Evolutionary conservation across 2,888 invertebrate genomes (phyloP).

Genomic region (Nemoura dubitans): DNA sequence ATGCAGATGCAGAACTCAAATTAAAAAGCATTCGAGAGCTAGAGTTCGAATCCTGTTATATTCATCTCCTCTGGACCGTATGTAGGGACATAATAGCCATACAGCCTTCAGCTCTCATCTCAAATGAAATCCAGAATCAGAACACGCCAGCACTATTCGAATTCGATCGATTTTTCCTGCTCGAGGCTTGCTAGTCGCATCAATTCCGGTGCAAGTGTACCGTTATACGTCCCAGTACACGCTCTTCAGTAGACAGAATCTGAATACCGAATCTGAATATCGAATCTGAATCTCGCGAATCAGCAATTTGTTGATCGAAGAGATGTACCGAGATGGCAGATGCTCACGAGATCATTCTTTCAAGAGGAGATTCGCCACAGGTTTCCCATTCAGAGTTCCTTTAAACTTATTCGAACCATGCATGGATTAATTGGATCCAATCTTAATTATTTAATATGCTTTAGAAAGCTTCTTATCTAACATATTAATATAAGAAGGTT

Average conservation of each 20-base stretch:
- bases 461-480: too few species aligned
- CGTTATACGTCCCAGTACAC: neutral
- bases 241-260: neutral
- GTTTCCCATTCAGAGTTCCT: too few species aligned
- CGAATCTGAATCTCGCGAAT: neutral
- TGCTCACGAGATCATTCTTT: too few species aligned
- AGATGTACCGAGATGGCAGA: too few species aligned
- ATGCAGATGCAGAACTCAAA: neutral
- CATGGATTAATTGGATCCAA: too few species aligned
- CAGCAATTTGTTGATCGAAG: neutral
- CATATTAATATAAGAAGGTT: too few species aligned
- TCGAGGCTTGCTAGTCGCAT: neutral
- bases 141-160: neutral
- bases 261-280: neutral
- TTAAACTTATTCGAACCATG: too few species aligned
- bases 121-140: neutral
- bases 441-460: too few species aligned
- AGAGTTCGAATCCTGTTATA: neutral
- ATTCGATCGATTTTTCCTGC: neutral
- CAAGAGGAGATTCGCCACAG: too few species aligned
- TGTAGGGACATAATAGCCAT: slow-evolving; percentile 1
- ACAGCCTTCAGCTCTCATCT: neutral
- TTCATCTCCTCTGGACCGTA: neutral
- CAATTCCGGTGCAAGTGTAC: neutral
- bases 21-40: neutral